Conservation (phyloP, 2,113 vertebrate species). For the Coracopsis vasa region DNA sequence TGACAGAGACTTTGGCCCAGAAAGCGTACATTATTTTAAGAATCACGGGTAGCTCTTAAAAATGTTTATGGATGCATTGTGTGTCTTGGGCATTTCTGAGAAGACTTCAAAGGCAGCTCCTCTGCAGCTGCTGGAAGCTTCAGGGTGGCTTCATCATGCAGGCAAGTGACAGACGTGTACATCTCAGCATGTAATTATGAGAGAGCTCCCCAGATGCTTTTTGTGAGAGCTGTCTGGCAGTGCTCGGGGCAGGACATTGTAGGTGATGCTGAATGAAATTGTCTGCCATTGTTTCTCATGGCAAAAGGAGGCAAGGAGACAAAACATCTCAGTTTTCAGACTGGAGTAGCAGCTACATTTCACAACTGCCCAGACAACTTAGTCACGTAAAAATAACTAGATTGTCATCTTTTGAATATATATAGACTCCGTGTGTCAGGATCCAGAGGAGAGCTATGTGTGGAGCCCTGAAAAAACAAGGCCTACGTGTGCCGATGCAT, state of each 20-base stretch:
- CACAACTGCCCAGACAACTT: neutral
- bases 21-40: neutral
- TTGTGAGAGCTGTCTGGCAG: neutral
- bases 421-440: neutral
- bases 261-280: neutral
- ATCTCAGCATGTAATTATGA: fast-evolving
- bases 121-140: neutral
- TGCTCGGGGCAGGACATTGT: fast-evolving
- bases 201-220: neutral
- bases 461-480: neutral
- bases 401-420: neutral
- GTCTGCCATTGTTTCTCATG: neutral
- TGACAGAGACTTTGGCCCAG: neutral
- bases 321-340: neutral
- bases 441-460: neutral
- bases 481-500: neutral
- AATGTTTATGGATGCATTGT: neutral
- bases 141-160: neutral
- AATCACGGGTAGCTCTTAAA: neutral
- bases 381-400: neutral
- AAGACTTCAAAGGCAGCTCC: neutral
- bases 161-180: neutral
- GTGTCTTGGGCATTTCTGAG: neutral
- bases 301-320: neutral
- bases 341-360: neutral